Evolutionary conservation across 2,888 invertebrate genomes (phyloP).

Genomic region (Ernsta delagoae): DNA sequence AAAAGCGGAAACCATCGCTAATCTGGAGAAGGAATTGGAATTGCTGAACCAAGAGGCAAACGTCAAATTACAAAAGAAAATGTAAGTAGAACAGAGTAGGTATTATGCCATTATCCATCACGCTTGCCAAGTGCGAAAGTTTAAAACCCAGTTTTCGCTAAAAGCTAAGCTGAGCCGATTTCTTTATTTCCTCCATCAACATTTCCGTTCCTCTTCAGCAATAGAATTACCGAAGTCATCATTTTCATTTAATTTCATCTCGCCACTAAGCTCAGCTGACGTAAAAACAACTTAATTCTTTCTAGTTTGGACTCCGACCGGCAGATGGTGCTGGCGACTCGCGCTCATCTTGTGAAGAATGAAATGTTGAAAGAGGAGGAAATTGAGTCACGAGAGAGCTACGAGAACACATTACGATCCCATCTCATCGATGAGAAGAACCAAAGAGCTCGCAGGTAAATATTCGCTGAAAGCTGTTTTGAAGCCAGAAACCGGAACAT

Average conservation of each 20-base stretch:
- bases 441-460: slow-evolving; percentile 73
- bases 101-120: no score
- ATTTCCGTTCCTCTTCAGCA: no score
- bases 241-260: no score
- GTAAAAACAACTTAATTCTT: slow-evolving; percentile 7
- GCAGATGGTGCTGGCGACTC: slow-evolving; percentile 79
- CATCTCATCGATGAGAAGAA: slow-evolving; percentile 82
- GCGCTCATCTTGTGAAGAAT: slow-evolving; percentile 73
- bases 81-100: slow-evolving; percentile 51
- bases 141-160: no score
- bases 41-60: slow-evolving; percentile 49
- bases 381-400: slow-evolving; percentile 65
- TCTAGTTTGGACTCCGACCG: slow-evolving; percentile 76
- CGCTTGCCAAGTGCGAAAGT: no score
- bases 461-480: no score
- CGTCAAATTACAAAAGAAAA: slow-evolving; percentile 60
- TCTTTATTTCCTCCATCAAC: no score
- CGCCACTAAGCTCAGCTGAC: no score
- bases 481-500: no score
- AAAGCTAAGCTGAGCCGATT: no score
- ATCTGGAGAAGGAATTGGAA: slow-evolving; percentile 54
- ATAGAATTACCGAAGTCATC: no score
- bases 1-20: slow-evolving; percentile 54
- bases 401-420: slow-evolving; percentile 67
- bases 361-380: slow-evolving; percentile 81